Percentiles rank a stretch among this genome's conserved stretches.
These are phyloP conservation scores for Trimorus sp. DNA, from an alignment of 2,888 invertebrate genomes.

Conservation along the genomic window DNA sequence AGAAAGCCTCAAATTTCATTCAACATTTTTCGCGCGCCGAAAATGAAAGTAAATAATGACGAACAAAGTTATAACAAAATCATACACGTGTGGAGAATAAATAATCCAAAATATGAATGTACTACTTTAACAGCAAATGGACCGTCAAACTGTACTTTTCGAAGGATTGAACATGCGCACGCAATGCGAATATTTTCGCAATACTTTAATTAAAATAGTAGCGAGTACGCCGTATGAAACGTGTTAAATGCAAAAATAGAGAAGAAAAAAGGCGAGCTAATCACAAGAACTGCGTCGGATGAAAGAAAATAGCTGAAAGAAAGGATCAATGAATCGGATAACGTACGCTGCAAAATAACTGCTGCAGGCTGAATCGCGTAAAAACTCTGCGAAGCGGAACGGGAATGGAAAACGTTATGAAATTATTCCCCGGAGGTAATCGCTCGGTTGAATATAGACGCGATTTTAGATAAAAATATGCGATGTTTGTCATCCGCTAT, in stretches of 20 bases:
- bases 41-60: too few relatives aligned
- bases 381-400: conserved; percentile 50
- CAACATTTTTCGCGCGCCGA: too few relatives aligned
- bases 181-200: too few relatives aligned
- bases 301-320: conserved; percentile 42
- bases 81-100: too few relatives aligned
- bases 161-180: not conserved
- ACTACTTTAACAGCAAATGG: not conserved
- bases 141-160: not conserved
- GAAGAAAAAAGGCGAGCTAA: conserved; percentile 32
- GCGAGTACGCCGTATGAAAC: conserved; percentile 3
- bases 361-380: conserved; percentile 42
- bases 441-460: conserved; percentile 65
- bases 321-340: conserved; percentile 51
- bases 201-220: conserved; percentile 21
- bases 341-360: conserved; percentile 43
- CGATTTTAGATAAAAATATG: conserved; percentile 74
- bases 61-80: too few relatives aligned
- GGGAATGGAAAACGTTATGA: conserved; percentile 58
- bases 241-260: conserved; percentile 37
- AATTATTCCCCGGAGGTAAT: conserved; percentile 71
- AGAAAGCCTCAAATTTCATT: too few relatives aligned
- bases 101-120: not conserved
- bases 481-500: conserved; percentile 72
- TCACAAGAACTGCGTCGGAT: conserved; percentile 31